Evolutionary conservation across 2,797 vertebrate genomes (phyloP).

Genomic region (Cheirogaleus major): DNA sequence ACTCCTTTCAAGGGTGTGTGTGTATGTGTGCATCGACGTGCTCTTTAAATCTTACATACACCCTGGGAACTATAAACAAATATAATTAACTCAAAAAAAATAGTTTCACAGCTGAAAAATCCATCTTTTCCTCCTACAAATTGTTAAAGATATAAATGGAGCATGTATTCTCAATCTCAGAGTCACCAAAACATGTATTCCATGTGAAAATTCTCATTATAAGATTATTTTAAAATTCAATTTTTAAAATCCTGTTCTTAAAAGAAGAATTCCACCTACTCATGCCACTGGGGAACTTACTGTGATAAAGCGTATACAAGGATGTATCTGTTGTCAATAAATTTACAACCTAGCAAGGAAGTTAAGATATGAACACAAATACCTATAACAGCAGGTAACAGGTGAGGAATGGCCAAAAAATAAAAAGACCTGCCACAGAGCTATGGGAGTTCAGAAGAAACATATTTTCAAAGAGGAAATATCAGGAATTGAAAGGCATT

Average conservation of each 20-base stretch:
- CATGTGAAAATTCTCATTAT: slow-evolving; percentile 44
- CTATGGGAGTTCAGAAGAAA: neutral
- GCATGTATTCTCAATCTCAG: neutral
- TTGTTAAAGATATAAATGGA: slow-evolving; percentile 59
- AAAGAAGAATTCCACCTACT: slow-evolving; percentile 69
- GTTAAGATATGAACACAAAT: neutral
- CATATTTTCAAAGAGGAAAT: slow-evolving; percentile 1
- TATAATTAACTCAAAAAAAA: slow-evolving; percentile 16
- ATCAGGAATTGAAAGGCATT: neutral
- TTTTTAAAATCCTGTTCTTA: slow-evolving; percentile 50
- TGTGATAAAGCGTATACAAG: slow-evolving; percentile 43
- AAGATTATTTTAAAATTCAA: slow-evolving; percentile 39
- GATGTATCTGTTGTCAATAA: slow-evolving; percentile 14
- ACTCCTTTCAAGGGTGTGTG: neutral
- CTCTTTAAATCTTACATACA: slow-evolving; percentile 32
- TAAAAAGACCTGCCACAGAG: neutral
- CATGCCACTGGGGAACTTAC: slow-evolving; percentile 33
- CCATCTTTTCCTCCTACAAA: slow-evolving; percentile 31
- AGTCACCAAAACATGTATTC: slow-evolving; percentile 47
- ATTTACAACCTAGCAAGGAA: neutral
- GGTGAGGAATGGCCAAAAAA: neutral
- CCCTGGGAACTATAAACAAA: slow-evolving; percentile 29
- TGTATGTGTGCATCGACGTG: neutral
- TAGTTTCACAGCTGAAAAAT: neutral
- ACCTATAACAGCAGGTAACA: neutral